phyloP scores from a whole-genome alignment of 2,888 invertebrate genomes.

The Osedax frankpressi region DNA sequence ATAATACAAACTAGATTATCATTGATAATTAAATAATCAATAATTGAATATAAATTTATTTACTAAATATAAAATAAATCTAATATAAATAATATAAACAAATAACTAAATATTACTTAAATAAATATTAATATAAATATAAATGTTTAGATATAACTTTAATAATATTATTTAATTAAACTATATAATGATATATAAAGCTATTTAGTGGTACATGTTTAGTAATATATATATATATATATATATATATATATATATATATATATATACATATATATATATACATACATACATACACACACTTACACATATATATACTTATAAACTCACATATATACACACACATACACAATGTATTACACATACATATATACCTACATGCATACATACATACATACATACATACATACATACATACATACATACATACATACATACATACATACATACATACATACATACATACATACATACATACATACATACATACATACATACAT shows the following conservation, averaged over 20 bases:
- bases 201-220: background rate
- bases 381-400: background rate
- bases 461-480: no score
- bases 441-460: no score
- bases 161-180: background rate
- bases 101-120: no score
- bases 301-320: background rate
- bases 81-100: no score
- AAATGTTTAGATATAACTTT: background rate
- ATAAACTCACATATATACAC: background rate
- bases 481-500: no score
- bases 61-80: no score
- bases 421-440: no score
- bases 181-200: background rate
- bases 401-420: no score
- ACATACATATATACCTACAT: background rate
- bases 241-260: background rate
- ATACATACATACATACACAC: background rate
- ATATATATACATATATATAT: background rate
- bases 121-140: background rate
- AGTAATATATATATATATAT: background rate
- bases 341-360: background rate
- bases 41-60: no score
- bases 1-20: no score
- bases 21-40: no score